Conservation (phyloP, 2,113 vertebrate species). For the Sterna hirundo region DNA sequence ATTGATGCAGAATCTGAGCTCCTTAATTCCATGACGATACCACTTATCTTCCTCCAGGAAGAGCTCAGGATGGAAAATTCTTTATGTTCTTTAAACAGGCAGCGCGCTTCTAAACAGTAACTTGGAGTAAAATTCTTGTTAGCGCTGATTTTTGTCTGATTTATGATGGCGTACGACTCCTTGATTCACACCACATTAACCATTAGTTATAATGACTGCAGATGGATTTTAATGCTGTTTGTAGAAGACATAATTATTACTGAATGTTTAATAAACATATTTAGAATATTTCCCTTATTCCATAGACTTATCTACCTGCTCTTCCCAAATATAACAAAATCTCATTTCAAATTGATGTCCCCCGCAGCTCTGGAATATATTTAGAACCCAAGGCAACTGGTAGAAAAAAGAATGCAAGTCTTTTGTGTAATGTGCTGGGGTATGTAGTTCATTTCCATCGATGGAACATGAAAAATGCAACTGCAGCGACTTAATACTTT, state of each 20-base stretch:
- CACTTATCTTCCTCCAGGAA: neutral
- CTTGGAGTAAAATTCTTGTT: neutral
- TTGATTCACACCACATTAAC: neutral
- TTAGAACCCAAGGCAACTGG: neutral
- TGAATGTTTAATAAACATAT: neutral
- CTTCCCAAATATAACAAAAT: neutral
- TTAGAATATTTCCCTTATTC: neutral
- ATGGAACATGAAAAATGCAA: neutral
- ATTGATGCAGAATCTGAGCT: neutral
- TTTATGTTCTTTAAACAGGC: neutral
- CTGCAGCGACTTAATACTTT: neutral
- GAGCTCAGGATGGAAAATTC: constrained; percentile 3
- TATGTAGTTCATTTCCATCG: neutral
- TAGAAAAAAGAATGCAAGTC: neutral
- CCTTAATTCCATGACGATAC: neutral
- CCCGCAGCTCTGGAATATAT: neutral
- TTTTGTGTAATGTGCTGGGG: neutral
- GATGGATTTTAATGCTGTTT: neutral
- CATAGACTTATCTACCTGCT: neutral
- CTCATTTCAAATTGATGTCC: neutral
- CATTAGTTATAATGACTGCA: neutral
- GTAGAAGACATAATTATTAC: neutral
- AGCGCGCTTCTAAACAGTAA: neutral
- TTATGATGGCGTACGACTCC: neutral
- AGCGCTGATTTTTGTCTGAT: neutral